Conservation (phyloP, 2,797 vertebrate genomes). For the Galagoides demidoff region DNA sequence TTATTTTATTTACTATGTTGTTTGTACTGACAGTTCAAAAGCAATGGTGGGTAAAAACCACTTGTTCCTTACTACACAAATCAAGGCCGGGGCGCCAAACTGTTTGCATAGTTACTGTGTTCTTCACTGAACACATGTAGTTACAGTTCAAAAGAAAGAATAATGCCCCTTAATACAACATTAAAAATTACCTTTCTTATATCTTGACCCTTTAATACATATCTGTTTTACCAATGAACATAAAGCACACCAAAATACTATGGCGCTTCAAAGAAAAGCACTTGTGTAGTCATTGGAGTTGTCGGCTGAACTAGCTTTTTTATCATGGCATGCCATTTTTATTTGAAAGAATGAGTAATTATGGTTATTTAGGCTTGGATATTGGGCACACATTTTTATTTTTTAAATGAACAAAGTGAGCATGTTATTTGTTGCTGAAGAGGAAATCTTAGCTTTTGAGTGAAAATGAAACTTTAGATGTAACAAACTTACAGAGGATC, state of each 20-base stretch:
- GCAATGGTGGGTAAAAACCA: background rate
- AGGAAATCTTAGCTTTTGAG: slow-evolving; percentile 13
- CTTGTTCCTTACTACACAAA: background rate
- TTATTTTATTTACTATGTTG: background rate
- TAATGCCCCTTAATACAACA: background rate
- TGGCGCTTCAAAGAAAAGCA: background rate
- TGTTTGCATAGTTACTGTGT: background rate
- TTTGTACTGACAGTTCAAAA: background rate
- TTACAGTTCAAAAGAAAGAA: background rate
- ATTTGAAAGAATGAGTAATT: background rate
- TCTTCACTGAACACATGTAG: background rate
- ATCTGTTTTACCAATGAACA: background rate
- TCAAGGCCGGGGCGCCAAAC: background rate
- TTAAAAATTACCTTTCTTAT: slow-evolving; percentile 5
- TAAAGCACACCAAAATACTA: background rate
- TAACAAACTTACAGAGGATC: background rate
- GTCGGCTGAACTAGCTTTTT: background rate
- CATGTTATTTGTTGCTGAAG: slow-evolving; percentile 14
- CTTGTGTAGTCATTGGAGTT: background rate
- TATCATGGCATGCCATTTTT: background rate
- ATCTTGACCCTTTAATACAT: background rate
- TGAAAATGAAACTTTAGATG: slow-evolving; percentile 44
- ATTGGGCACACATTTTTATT: background rate
- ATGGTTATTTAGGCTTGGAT: background rate
- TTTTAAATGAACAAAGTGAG: background rate